phyloP scores from a whole-genome alignment of 2,113 vertebrate species.

The Lampris megalopsis region DNA sequence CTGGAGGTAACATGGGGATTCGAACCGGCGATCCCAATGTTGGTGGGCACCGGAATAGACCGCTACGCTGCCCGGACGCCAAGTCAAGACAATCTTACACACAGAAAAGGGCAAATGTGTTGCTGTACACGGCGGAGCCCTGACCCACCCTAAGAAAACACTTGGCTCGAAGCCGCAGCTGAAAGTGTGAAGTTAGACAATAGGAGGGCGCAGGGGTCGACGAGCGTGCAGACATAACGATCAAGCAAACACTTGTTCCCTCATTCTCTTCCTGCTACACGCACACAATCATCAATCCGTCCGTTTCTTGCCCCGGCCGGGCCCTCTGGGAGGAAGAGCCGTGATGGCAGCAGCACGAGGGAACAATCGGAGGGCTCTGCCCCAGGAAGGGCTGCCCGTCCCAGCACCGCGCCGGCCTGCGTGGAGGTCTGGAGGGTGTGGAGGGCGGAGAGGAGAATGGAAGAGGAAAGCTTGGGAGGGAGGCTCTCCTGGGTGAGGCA shows the following conservation, averaged over 20 bases:
- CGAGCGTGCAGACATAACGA: constrained; percentile 6
- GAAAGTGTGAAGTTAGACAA: constrained; percentile 34
- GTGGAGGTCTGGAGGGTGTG: constrained; percentile 59
- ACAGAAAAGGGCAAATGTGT: not conserved
- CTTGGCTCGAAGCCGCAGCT: not conserved
- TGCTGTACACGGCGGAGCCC: too few species aligned
- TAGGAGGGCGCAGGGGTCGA: constrained; percentile 28
- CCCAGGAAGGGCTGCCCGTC: constrained; percentile 43
- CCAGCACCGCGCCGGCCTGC: constrained; percentile 35
- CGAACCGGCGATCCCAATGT: too few species aligned
- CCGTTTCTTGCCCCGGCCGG: constrained; percentile 18
- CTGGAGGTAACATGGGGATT: too few species aligned
- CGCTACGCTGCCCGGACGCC: not conserved
- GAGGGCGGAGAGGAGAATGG: constrained; percentile 14
- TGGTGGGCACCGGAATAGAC: too few species aligned
- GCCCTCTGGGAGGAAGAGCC: constrained; percentile 31
- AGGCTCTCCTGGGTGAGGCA: constrained; percentile 36
- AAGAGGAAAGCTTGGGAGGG: constrained; percentile 65
- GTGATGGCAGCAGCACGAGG: constrained; percentile 24
- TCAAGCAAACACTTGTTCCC: constrained; percentile 1
- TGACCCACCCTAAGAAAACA: constrained; percentile 6
- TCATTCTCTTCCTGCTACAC: constrained; percentile 23
- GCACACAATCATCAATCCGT: constrained; percentile 1
- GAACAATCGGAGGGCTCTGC: constrained; percentile 52
- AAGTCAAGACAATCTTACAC: not conserved